These are phyloP conservation scores for Flexamia atlantica DNA, from an alignment of 2,888 invertebrate genomes.

Conservation along the genomic window DNA sequence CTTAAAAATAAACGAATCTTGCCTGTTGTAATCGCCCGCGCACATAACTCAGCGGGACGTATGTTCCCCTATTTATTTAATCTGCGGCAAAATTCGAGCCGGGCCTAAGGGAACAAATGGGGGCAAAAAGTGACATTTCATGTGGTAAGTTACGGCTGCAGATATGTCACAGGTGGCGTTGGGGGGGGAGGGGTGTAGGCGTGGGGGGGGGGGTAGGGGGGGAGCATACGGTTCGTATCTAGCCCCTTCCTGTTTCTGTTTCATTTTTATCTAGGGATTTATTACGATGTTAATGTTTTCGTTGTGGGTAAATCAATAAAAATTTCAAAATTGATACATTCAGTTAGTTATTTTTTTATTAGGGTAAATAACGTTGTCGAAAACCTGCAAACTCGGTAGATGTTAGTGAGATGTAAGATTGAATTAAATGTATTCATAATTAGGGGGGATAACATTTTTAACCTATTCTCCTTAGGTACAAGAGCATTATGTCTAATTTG, in stretches of 20 bases:
- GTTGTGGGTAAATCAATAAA: too few relatives aligned
- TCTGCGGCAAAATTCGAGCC: constrained; percentile 34
- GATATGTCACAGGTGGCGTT: constrained; percentile 26
- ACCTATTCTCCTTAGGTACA: too few relatives aligned
- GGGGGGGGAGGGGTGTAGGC: neutral
- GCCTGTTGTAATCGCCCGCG: neutral
- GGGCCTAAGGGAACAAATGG: constrained; percentile 20
- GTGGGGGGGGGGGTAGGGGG: too few relatives aligned
- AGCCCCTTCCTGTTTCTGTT: constrained; percentile 14
- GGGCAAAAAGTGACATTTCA: constrained; percentile 43
- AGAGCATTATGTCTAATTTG: too few relatives aligned
- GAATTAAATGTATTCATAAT: too few relatives aligned
- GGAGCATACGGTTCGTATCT: constrained; percentile 11
- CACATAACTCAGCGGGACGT: neutral
- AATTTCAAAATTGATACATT: too few relatives aligned
- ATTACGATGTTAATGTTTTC: constrained; percentile 19
- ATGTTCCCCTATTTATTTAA: constrained; percentile 37
- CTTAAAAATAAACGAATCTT: too few relatives aligned
- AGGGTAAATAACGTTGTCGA: neutral
- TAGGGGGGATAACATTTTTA: too few relatives aligned
- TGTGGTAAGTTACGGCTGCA: constrained; percentile 19
- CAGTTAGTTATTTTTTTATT: too few relatives aligned
- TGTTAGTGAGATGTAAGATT: too few relatives aligned
- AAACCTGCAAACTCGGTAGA: too few relatives aligned
- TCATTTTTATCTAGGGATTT: constrained; percentile 40